These are phyloP conservation scores for Nannospalax galili DNA, from an alignment of 2,113 vertebrate species.

Conservation along the genomic window DNA sequence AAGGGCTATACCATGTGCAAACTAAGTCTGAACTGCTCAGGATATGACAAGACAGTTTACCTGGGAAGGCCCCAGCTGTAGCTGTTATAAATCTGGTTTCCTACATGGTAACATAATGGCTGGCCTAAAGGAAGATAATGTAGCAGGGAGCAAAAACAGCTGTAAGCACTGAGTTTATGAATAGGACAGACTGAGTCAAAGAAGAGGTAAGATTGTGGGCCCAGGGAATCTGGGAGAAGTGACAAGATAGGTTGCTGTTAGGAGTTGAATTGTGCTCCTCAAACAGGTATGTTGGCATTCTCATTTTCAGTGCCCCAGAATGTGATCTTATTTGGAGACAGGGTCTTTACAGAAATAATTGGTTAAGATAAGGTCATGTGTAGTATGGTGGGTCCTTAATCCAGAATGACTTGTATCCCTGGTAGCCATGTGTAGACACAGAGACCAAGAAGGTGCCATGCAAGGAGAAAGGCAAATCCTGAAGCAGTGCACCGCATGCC, in stretches of 20 bases:
- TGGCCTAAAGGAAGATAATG: not conserved
- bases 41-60: not conserved
- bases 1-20: not conserved
- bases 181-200: not conserved
- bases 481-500: not conserved
- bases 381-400: not conserved
- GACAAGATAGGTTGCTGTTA: not conserved
- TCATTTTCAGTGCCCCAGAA: not conserved
- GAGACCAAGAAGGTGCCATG: not conserved
- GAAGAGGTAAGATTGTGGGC: not conserved
- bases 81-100: not conserved
- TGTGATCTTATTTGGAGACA: not conserved
- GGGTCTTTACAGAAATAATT: not conserved
- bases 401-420: not conserved
- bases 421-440: not conserved
- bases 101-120: not conserved
- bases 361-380: not conserved
- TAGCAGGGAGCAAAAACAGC: not conserved
- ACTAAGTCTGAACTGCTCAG: not conserved
- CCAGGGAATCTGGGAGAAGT: not conserved
- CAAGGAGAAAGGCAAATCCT: not conserved
- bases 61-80: not conserved
- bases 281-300: not conserved
- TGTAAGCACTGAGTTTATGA: not conserved
- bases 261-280: not conserved